Evolutionary conservation across 1,140 invertebrate species (phyloP).

Genomic region (Panonychus citri): DNA sequence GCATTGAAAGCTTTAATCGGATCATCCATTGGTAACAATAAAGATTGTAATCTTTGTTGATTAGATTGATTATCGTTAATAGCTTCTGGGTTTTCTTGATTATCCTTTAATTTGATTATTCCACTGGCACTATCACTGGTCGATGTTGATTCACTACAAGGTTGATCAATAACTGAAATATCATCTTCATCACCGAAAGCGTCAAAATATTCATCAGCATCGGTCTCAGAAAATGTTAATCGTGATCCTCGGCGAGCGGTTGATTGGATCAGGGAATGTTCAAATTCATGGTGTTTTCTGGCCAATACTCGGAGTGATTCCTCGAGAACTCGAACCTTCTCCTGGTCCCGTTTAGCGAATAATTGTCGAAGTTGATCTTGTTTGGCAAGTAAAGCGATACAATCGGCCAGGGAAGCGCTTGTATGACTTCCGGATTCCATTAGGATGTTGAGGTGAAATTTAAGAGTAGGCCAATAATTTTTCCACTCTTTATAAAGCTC

Average conservation of each 20-base stretch:
- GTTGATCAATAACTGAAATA: slow-evolving; percentile 5
- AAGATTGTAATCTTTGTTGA: too few relatives aligned
- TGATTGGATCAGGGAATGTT: slow-evolving; percentile 19
- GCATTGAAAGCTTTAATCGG: too few relatives aligned
- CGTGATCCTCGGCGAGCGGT: slow-evolving; percentile 18
- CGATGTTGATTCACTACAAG: too few relatives aligned
- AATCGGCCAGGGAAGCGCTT: slow-evolving; percentile 23
- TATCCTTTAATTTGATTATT: too few relatives aligned
- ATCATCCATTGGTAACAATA: too few relatives aligned
- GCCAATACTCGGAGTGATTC: slow-evolving; percentile 40
- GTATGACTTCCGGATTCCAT: slow-evolving; percentile 34
- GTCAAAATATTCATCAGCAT: slow-evolving; percentile 43
- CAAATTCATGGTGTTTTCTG: slow-evolving; percentile 39
- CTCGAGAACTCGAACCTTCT: slow-evolving; percentile 38
- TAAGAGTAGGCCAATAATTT: slow-evolving; percentile 1
- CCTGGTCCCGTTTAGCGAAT: slow-evolving; percentile 28
- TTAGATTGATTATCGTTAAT: too few relatives aligned
- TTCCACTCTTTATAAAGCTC: background rate
- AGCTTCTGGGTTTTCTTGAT: too few relatives aligned
- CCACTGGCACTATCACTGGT: too few relatives aligned
- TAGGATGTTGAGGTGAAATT: slow-evolving; percentile 25
- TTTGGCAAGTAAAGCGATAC: slow-evolving; percentile 27
- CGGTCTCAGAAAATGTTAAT: slow-evolving; percentile 25
- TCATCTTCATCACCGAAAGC: slow-evolving; percentile 25
- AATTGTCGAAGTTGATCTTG: slow-evolving; percentile 26